Base-by-base conservation (phyloP, 2,797 vertebrate species). In the Arnoldichthys spilopterus region DNA sequence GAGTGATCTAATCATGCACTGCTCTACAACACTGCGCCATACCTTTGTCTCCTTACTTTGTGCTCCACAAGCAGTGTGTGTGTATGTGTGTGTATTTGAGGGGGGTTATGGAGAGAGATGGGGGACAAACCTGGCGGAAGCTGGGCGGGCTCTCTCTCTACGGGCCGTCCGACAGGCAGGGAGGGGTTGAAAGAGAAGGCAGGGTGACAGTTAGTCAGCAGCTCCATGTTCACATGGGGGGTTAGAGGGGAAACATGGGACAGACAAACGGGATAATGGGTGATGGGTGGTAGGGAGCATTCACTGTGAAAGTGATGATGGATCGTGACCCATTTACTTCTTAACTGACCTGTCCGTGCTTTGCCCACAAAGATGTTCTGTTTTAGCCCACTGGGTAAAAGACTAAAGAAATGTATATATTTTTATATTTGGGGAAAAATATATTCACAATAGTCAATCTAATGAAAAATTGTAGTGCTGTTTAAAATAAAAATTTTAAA, bases 111-210 rank as follows among this genome's bases (percentile, higher is more conserved):
- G 91, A 93, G 91, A 94, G 89, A 94, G 91, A 91, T 85, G 92
- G 89, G 90, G 89, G 90, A 94, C 93, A 93, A 93, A 94, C 94
- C 94, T 94, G 90, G 68, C 74, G 78, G 92, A 91, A 89, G 93
- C 91, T 90, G 92, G 90, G 91, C 88, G 82, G 93, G 91, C 89
- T 94, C 93, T 90, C 92, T 63, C 61, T 63, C 94, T 94, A 92
- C 71, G 66, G 91, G 90, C 90, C 92, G 84, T 94, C 93, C 93
- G 90, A 90, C 90, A 88, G 90, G 92, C 92, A 91, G 90, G 92
- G 92, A 89, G 89, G 88, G 91, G 88, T 88, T 91, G 80, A 85
- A 87, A 87, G 80, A 86, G 86, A 88, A 87, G 91, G 93, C 88
- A 93, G 89, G 87, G 91, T 86, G 81, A 88, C 82, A 88, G 84